Conservation (phyloP, 2,888 invertebrate genomes). For the Podotricha telesiphe region DNA sequence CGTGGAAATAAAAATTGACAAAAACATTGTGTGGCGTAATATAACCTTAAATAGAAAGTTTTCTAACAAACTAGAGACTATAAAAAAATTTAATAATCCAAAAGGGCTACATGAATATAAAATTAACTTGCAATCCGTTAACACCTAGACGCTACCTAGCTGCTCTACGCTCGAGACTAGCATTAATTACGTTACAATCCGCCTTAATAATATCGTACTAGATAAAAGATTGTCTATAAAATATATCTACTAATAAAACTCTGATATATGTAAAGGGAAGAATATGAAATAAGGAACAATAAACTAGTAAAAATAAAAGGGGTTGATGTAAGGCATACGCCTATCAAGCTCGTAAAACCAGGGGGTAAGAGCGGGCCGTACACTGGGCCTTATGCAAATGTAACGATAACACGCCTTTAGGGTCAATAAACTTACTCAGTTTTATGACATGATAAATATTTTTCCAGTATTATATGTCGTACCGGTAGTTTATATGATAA, state of each 20-base stretch:
- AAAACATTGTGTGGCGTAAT: too few species aligned
- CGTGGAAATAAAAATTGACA: too few species aligned
- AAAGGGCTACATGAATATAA: too few species aligned
- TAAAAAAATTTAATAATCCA: too few species aligned
- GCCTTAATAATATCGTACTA: neutral
- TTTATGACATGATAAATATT: constrained; percentile 81
- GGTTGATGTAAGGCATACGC: constrained; percentile 48
- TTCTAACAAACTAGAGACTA: too few species aligned
- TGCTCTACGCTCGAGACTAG: neutral
- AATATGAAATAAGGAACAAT: constrained; percentile 38
- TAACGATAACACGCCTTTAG: constrained; percentile 79
- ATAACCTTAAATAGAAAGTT: too few species aligned
- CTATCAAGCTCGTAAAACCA: constrained; percentile 68
- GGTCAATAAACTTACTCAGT: constrained; percentile 79
- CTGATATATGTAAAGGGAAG: constrained; percentile 22
- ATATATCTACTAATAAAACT: constrained; percentile 12
- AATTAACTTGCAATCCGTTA: too few species aligned
- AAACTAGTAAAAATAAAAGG: constrained; percentile 34
- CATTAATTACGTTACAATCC: neutral
- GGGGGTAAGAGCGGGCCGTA: constrained; percentile 57
- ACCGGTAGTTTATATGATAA: constrained; percentile 44
- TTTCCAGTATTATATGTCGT: constrained; percentile 61
- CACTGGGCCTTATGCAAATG: constrained; percentile 75
- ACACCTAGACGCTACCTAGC: neutral
- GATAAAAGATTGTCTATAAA: constrained; percentile 2